These are phyloP conservation scores for Remorina albescens DNA, from an alignment of 2,797 vertebrate species.

Conservation along the genomic window DNA sequence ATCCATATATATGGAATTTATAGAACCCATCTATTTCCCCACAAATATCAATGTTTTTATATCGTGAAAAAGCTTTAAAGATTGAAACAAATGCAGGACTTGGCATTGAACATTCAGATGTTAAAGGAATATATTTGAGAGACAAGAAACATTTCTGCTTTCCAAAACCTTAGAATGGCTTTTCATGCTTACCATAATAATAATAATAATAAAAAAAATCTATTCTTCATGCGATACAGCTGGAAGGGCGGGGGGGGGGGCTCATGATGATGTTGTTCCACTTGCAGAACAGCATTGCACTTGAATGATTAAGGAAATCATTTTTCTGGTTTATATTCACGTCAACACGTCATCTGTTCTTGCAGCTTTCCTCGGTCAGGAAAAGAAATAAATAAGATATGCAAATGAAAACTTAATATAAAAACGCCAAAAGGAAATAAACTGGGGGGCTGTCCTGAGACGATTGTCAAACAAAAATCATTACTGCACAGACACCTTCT, in stretches of 20 bases:
- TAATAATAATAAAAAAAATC: slow-evolving; percentile 12
- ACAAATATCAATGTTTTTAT: not conserved
- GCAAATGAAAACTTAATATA: no score
- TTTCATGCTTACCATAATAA: not conserved
- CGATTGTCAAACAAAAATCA: not conserved
- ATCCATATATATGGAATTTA: no score
- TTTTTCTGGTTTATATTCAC: not conserved
- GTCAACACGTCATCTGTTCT: slow-evolving; percentile 10
- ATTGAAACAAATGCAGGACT: not conserved
- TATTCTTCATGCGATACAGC: not conserved
- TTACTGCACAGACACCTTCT: not conserved
- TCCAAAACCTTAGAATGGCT: slow-evolving; percentile 1
- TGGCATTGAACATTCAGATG: not conserved
- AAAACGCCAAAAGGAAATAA: no score
- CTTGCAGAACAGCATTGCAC: not conserved
- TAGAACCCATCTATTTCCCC: no score
- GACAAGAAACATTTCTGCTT: not conserved
- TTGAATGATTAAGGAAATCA: slow-evolving; percentile 7
- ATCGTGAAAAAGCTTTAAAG: no score
- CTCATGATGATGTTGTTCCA: not conserved
- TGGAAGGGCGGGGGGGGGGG: not conserved
- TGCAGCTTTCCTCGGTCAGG: slow-evolving; percentile 2
- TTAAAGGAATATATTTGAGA: slow-evolving; percentile 15
- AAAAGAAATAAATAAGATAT: not conserved
- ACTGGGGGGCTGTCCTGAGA: not conserved